phyloP scores from a whole-genome alignment of 2,113 vertebrate genomes.

The Podarcis raffonei region DNA sequence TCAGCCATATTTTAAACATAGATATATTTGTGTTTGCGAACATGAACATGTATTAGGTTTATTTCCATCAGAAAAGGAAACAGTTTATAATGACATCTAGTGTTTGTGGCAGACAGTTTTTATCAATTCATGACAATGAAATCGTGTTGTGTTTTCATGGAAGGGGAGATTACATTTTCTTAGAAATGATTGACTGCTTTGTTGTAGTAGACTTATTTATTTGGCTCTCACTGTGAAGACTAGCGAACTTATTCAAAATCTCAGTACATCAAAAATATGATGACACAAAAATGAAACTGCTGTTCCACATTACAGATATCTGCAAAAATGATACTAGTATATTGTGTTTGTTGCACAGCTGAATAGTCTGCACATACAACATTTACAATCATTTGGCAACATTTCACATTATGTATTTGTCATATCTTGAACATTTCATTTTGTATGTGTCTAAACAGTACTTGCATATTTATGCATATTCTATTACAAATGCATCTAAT shows the following conservation, averaged over 20 bases:
- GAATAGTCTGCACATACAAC: conserved; percentile 66
- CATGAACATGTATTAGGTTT: conserved; percentile 44
- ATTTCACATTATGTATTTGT: conserved; percentile 64
- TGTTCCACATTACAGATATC: conserved; percentile 56
- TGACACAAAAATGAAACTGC: conserved; percentile 73
- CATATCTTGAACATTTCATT: conserved; percentile 27
- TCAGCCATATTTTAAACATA: conserved; percentile 20
- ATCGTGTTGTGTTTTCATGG: conserved; percentile 68
- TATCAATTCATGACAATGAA: conserved; percentile 71
- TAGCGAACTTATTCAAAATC: conserved; percentile 68
- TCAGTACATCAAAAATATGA: conserved; percentile 72
- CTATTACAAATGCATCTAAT: neutral
- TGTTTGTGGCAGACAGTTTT: conserved; percentile 64
- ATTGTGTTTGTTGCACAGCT: conserved; percentile 64
- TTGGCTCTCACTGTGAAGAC: conserved; percentile 69
- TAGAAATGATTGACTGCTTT: conserved; percentile 73
- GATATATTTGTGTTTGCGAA: neutral
- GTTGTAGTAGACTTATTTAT: conserved; percentile 74
- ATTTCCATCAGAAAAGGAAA: conserved; percentile 31
- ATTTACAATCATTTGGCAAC: conserved; percentile 61
- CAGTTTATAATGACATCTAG: conserved; percentile 58
- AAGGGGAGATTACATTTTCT: conserved; percentile 64
- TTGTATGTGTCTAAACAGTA: neutral
- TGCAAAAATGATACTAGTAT: conserved; percentile 64
- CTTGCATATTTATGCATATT: neutral